Evolutionary conservation across 1,140 invertebrate species (phyloP).

Genomic region (Zeugodacus cucurbitae): DNA sequence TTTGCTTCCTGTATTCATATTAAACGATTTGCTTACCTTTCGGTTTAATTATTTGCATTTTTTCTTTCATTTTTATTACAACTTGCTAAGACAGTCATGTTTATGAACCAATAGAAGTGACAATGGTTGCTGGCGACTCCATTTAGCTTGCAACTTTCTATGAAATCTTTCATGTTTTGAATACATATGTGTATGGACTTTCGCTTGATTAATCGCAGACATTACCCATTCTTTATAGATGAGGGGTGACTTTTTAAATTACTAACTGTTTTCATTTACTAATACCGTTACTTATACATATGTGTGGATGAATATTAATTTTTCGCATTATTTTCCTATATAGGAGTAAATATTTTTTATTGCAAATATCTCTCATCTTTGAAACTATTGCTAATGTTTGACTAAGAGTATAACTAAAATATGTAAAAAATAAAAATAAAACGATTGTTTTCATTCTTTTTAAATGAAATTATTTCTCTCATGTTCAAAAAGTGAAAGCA

Average conservation of each 20-base stretch:
- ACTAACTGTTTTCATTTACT: neutral
- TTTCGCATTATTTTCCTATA: no score
- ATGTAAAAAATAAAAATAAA: no score
- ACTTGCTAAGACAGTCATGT: no score
- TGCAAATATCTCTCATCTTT: no score
- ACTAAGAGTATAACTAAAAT: no score
- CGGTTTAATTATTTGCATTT: neutral
- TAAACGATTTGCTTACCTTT: neutral
- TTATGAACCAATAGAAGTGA: no score
- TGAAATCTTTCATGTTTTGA: neutral
- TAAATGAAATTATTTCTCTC: no score
- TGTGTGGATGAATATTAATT: neutral
- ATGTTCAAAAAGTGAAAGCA: no score
- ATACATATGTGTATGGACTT: neutral
- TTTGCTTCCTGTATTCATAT: neutral
- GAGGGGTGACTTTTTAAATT: neutral
- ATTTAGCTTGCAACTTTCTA: neutral
- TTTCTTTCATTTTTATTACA: neutral
- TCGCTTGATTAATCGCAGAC: neutral
- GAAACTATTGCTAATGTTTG: no score
- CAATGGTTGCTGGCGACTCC: no score
- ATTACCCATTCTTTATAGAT: neutral
- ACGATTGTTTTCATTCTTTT: no score
- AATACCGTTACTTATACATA: neutral
- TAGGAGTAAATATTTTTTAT: no score